Percentiles rank a stretch among this genome's conserved stretches.
Conservation (phyloP, 2,113 vertebrate genomes). For the Rhizomys pruinosus region DNA sequence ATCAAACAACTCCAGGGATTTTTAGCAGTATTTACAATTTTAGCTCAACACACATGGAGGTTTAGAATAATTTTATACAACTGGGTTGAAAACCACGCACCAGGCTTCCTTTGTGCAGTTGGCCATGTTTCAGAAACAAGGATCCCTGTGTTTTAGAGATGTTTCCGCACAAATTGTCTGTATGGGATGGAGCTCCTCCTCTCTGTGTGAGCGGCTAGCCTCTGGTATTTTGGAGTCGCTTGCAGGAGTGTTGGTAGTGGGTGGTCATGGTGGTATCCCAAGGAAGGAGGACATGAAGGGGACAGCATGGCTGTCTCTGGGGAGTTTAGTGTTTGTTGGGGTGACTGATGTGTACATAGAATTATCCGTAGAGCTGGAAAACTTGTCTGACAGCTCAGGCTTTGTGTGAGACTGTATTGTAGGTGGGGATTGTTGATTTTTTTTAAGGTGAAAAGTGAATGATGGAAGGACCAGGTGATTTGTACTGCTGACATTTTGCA, state of each 20-base stretch:
- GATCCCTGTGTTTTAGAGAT: background rate
- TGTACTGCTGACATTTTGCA: background rate
- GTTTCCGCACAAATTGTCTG: background rate
- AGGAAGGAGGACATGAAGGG: background rate
- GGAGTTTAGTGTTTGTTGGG: background rate
- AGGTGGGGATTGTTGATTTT: too few species aligned
- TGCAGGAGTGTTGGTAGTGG: fast-evolving
- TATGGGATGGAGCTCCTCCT: fast-evolving
- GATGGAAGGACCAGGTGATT: background rate
- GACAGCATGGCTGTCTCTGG: too few species aligned
- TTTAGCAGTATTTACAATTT: background rate
- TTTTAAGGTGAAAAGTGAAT: slow-evolving; percentile 23
- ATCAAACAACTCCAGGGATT: slow-evolving; percentile 29
- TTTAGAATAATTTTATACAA: slow-evolving; percentile 41
- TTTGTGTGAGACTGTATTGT: background rate
- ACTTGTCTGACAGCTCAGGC: background rate
- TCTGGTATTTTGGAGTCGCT: too few species aligned
- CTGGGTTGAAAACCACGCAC: background rate
- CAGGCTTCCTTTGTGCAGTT: background rate
- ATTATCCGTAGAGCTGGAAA: background rate
- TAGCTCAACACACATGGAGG: slow-evolving; percentile 5
- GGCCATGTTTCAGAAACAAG: background rate
- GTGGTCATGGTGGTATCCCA: too few species aligned
- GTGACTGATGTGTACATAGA: background rate
- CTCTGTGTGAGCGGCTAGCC: background rate